A percentile compares a stretch with the other conserved stretches of the same genome.
Conservation (phyloP, 2,888 invertebrate genomes). For the Oscheius sp. region DNA sequence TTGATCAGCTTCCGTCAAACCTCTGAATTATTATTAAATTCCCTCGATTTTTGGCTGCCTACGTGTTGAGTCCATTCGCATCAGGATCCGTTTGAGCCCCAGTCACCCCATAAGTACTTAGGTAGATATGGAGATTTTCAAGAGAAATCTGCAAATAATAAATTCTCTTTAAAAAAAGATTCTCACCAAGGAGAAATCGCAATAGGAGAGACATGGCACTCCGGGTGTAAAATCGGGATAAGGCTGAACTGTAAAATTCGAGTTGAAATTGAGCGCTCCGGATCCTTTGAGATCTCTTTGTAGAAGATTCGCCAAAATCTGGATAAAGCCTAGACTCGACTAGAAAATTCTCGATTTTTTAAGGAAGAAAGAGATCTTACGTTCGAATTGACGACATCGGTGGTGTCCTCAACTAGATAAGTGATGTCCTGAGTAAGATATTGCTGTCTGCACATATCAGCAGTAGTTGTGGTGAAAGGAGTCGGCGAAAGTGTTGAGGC, state of each 20-base stretch:
- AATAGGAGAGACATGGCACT: too few species aligned
- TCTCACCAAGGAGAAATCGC: too few species aligned
- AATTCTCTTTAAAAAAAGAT: too few species aligned
- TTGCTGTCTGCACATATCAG: background rate
- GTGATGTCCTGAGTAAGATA: background rate
- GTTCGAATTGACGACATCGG: background rate
- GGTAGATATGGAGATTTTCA: background rate
- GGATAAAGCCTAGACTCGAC: background rate
- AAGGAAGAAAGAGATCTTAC: background rate
- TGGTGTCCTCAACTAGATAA: slow-evolving; percentile 1
- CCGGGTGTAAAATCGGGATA: background rate
- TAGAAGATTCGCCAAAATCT: background rate
- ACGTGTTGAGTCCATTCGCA: background rate
- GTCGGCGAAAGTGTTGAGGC: background rate
- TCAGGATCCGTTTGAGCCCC: too few species aligned
- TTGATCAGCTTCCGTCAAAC: background rate
- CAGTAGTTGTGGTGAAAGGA: background rate
- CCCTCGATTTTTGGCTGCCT: background rate
- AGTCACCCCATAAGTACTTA: background rate
- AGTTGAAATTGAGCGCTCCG: background rate
- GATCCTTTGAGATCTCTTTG: background rate
- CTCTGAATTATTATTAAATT: background rate
- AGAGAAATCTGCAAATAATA: too few species aligned
- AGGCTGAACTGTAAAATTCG: background rate
- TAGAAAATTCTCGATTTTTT: background rate